These are phyloP conservation scores for Engystomops pustulosus DNA, from an alignment of 2,113 vertebrate species.

Conservation along the genomic window DNA sequence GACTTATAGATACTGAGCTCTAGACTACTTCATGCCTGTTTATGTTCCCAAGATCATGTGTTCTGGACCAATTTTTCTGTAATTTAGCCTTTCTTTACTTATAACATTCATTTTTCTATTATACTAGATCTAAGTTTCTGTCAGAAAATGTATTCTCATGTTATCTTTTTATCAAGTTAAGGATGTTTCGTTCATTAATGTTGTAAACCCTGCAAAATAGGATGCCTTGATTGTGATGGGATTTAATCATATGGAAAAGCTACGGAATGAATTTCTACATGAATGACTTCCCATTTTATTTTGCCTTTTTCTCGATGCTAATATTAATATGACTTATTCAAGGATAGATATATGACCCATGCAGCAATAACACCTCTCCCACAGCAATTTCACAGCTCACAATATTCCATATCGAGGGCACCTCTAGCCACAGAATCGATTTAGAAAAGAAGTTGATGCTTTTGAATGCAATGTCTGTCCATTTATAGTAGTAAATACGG, in stretches of 20 bases:
- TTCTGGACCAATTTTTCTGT: neutral
- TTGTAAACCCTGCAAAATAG: conserved; percentile 14
- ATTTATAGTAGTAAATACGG: conserved; percentile 85
- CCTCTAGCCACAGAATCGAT: conserved; percentile 86
- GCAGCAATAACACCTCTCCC: conserved; percentile 70
- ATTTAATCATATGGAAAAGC: conserved; percentile 56
- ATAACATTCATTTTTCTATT: neutral
- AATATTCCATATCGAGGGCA: conserved; percentile 83
- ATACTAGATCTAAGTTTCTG: conserved; percentile 16
- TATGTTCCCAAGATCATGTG: no score
- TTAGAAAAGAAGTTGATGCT: conserved; percentile 79
- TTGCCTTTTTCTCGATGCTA: conserved; percentile 62
- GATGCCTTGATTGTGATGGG: conserved; percentile 27
- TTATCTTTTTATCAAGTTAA: conserved; percentile 20
- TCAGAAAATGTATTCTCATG: conserved; percentile 29
- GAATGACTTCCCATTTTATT: conserved; percentile 71
- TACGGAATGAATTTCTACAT: conserved; percentile 63
- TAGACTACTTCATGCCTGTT: no score
- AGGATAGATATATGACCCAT: conserved; percentile 78
- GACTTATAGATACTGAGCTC: no score
- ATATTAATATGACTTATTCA: conserved; percentile 74
- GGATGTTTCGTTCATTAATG: conserved; percentile 26
- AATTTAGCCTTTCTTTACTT: neutral
- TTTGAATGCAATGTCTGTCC: conserved; percentile 85
- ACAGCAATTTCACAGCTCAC: conserved; percentile 75